Percentiles rank a stretch among this genome's conserved stretches.
Conservation (phyloP, 1,140 invertebrate genomes). For the Parapsyche elsis region DNA sequence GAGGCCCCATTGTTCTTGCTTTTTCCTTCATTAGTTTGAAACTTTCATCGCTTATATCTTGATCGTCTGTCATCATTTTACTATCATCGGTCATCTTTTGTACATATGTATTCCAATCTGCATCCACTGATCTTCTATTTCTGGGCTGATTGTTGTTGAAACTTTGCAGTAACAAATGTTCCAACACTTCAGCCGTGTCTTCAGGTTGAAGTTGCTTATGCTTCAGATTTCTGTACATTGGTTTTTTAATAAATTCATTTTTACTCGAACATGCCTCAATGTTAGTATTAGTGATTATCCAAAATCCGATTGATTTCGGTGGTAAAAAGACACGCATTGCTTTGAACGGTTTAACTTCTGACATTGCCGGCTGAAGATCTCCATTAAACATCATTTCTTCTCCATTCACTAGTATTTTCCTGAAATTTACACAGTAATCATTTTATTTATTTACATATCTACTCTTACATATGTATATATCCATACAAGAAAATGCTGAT, state of each 20-base stretch:
- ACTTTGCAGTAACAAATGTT: neutral
- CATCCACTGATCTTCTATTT: slow-evolving; percentile 15
- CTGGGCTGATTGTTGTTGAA: neutral
- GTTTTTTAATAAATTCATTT: neutral
- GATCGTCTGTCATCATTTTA: neutral
- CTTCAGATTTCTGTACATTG: slow-evolving; percentile 13
- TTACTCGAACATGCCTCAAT: slow-evolving; percentile 61
- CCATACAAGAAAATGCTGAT: no score
- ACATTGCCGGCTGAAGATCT: slow-evolving; percentile 65
- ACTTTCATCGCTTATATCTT: neutral
- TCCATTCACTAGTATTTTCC: slow-evolving; percentile 68
- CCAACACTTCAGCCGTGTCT: slow-evolving; percentile 16
- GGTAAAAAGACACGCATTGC: slow-evolving; percentile 65
- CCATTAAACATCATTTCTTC: slow-evolving; percentile 64
- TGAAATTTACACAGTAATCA: slow-evolving; percentile 60
- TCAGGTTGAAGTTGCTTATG: slow-evolving; percentile 30
- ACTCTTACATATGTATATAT: no score
- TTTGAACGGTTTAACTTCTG: slow-evolving; percentile 62
- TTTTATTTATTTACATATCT: no score
- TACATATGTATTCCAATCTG: no score
- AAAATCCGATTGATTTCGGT: slow-evolving; percentile 70
- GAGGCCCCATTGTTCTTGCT: neutral
- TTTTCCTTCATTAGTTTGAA: neutral
- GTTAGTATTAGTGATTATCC: slow-evolving; percentile 69
- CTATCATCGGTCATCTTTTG: neutral